Conservation (phyloP, 2,113 vertebrate species). For the Zosterops hypoxanthus region DNA sequence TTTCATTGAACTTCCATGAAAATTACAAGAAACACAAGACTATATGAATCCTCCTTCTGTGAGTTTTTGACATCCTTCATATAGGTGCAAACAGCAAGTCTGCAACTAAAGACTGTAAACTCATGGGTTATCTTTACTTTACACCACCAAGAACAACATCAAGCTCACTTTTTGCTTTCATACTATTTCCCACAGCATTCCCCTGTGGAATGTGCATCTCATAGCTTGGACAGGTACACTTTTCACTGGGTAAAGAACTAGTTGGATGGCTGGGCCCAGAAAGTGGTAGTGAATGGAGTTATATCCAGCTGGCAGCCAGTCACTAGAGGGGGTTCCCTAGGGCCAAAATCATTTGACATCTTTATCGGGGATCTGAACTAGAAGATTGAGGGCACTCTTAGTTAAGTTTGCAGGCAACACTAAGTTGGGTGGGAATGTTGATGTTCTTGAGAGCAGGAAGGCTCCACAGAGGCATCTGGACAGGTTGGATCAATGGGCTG, state of each 20-base stretch:
- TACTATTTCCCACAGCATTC: neutral
- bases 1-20: neutral
- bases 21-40: neutral
- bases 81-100: neutral
- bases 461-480: neutral
- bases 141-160: neutral
- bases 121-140: neutral
- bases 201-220: neutral
- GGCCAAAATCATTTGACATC: neutral
- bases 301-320: neutral
- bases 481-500: neutral
- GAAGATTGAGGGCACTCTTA: neutral
- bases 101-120: neutral
- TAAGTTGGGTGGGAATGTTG: neutral
- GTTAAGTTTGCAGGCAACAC: neutral
- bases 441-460: neutral
- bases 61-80: neutral
- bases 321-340: neutral
- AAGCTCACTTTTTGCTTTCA: neutral
- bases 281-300: neutral
- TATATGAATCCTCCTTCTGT: neutral
- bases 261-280: neutral
- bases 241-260: neutral
- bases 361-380: neutral
- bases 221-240: neutral